These are phyloP conservation scores for Medauroidea extradentata DNA, from an alignment of 1,140 invertebrate genomes.

Conservation along the genomic window DNA sequence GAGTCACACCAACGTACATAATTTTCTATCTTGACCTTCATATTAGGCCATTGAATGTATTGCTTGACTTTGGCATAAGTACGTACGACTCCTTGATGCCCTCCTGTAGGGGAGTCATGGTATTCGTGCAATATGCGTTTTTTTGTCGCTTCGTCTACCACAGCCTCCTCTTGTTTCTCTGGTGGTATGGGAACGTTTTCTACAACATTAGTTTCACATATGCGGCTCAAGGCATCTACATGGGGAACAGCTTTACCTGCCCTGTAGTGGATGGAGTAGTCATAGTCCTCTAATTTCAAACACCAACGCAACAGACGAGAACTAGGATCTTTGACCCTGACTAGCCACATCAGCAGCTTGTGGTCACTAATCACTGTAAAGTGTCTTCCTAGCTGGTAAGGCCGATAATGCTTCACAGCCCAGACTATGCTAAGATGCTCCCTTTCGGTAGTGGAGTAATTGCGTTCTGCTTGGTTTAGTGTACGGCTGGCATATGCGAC, in stretches of 20 bases:
- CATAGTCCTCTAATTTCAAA: conserved; percentile 45
- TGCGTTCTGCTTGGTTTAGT: conserved; percentile 33
- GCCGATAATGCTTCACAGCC: conserved; percentile 42
- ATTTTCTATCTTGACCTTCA: conserved; percentile 6
- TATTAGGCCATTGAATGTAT: background rate
- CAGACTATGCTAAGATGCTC: conserved; percentile 51
- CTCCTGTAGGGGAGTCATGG: background rate
- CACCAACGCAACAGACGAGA: conserved; percentile 48
- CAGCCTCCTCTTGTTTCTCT: background rate
- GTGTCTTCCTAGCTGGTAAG: conserved; percentile 44
- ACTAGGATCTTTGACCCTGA: conserved; percentile 43
- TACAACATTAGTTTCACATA: no score
- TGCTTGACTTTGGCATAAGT: conserved; percentile 5
- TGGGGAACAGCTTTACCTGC: conserved; percentile 34
- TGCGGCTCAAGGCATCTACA: conserved; percentile 32
- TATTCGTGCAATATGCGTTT: conserved; percentile 1
- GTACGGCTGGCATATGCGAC: conserved; percentile 33
- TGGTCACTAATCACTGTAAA: conserved; percentile 51
- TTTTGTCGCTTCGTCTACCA: background rate
- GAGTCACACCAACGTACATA: conserved; percentile 7
- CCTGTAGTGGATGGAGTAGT: conserved; percentile 43
- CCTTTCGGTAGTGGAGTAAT: no score
- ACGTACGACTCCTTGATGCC: no score
- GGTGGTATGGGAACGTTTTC: no score
- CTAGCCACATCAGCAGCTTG: conserved; percentile 45